Evolutionary conservation across 2,113 vertebrate genomes (phyloP).

Genomic region (Clarias macrocephalus): DNA sequence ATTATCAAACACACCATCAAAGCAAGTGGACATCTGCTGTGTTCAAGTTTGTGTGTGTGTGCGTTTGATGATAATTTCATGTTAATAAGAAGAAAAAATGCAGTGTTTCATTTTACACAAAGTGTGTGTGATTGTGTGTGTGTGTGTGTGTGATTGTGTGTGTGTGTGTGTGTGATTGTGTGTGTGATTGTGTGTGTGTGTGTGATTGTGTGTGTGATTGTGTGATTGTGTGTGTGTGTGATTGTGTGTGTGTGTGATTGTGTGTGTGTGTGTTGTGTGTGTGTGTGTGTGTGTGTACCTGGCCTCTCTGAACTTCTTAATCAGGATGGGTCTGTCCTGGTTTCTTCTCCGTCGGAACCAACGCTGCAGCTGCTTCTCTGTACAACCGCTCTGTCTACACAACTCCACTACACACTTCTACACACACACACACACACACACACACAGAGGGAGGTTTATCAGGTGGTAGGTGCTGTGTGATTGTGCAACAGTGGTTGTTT

Average conservation of each 20-base stretch:
- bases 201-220: conserved; percentile 16
- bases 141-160: background rate
- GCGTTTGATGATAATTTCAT: background rate
- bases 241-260: conserved; percentile 1
- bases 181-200: background rate
- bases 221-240: background rate
- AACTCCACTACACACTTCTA: conserved; percentile 67
- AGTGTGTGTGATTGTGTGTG: background rate
- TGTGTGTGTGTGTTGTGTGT: background rate
- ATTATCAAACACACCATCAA: background rate
- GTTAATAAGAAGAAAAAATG: too few relatives aligned
- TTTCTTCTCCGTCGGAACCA: conserved; percentile 94
- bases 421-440: conserved; percentile 7
- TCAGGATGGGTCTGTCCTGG: conserved; percentile 89
- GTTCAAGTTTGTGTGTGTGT: background rate
- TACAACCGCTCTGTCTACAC: conserved; percentile 67
- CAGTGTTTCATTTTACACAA: too few relatives aligned
- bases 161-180: background rate
- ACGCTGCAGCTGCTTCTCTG: conserved; percentile 84
- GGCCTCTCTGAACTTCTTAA: conserved; percentile 93
- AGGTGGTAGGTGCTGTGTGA: background rate
- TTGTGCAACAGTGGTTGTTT: too few relatives aligned
- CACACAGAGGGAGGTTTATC: background rate
- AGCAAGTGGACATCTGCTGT: background rate
- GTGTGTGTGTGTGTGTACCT: conserved; percentile 70